phyloP scores from a whole-genome alignment of 1,140 invertebrate genomes.

The Apis florea region DNA sequence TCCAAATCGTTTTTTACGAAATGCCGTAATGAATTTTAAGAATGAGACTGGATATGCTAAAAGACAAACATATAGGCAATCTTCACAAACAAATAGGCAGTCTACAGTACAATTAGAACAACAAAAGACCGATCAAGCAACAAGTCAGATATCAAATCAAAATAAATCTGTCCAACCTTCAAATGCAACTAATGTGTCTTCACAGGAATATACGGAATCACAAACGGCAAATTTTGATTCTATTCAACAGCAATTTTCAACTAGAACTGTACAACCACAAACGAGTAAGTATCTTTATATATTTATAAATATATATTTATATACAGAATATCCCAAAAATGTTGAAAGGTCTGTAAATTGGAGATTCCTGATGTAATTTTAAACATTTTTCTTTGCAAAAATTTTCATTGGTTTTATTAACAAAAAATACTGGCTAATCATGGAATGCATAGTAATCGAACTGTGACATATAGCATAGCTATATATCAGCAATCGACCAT shows the following conservation, averaged over 20 bases:
- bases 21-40: slow-evolving; percentile 92
- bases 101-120: slow-evolving; percentile 47
- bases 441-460: too few species aligned
- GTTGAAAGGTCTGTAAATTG: too few species aligned
- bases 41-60: slow-evolving; percentile 93
- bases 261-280: slow-evolving; percentile 45
- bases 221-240: slow-evolving; percentile 48
- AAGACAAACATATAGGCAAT: slow-evolving; percentile 66
- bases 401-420: too few species aligned
- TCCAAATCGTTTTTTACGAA: slow-evolving; percentile 94
- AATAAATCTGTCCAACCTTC: slow-evolving; percentile 43
- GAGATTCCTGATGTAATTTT: too few species aligned
- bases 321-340: too few species aligned
- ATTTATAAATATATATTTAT: too few species aligned
- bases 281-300: slow-evolving; percentile 21
- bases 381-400: too few species aligned
- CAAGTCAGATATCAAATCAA: slow-evolving; percentile 41
- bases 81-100: slow-evolving; percentile 57
- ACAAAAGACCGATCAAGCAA: slow-evolving; percentile 50
- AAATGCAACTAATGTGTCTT: slow-evolving; percentile 14
- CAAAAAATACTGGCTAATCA: too few species aligned
- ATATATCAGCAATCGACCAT: too few species aligned
- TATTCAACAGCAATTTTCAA: slow-evolving; percentile 30
- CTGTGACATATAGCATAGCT: too few species aligned
- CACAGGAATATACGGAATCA: slow-evolving; percentile 56